These are phyloP conservation scores for Sthenelais limicola DNA, from an alignment of 2,888 invertebrate genomes.

Conservation along the genomic window DNA sequence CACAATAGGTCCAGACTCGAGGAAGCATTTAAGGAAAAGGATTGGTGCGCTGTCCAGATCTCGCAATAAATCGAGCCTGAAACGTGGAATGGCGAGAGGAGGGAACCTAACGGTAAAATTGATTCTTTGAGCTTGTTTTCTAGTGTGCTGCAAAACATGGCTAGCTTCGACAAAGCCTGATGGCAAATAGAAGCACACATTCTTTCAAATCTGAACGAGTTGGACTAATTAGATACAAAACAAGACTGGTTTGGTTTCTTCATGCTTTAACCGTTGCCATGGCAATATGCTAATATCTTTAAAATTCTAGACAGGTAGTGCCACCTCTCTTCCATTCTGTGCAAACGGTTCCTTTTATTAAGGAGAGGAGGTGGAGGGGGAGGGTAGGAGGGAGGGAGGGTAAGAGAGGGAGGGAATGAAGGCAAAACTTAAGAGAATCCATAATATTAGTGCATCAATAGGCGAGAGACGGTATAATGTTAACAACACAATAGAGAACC, in stretches of 20 bases:
- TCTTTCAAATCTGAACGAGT: slow-evolving; percentile 28
- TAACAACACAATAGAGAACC: slow-evolving; percentile 31
- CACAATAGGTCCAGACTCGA: too few species aligned
- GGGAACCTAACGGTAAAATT: slow-evolving; percentile 26
- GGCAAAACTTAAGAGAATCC: too few species aligned
- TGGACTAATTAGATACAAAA: slow-evolving; percentile 37
- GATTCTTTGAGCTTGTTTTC: slow-evolving; percentile 35
- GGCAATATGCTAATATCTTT: slow-evolving; percentile 33
- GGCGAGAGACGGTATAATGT: too few species aligned
- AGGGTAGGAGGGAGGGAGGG: too few species aligned
- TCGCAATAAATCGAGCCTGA: slow-evolving; percentile 25
- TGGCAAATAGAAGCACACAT: slow-evolving; percentile 33
- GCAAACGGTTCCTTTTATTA: too few species aligned
- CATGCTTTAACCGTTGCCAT: slow-evolving; percentile 32
- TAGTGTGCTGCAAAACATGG: neutral
- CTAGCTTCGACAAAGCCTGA: slow-evolving; percentile 13
- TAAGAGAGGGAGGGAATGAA: too few species aligned
- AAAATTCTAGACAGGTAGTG: slow-evolving; percentile 34
- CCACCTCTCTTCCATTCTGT: too few species aligned
- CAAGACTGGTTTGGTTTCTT: slow-evolving; percentile 25
- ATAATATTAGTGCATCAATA: too few species aligned
- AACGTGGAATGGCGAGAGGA: slow-evolving; percentile 16
- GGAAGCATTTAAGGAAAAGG: too few species aligned
- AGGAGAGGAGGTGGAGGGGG: too few species aligned
- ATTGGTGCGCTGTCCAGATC: slow-evolving; percentile 8